These are phyloP conservation scores for Cheirogaleus medius DNA, from an alignment of 2,113 vertebrate genomes.

Conservation along the genomic window DNA sequence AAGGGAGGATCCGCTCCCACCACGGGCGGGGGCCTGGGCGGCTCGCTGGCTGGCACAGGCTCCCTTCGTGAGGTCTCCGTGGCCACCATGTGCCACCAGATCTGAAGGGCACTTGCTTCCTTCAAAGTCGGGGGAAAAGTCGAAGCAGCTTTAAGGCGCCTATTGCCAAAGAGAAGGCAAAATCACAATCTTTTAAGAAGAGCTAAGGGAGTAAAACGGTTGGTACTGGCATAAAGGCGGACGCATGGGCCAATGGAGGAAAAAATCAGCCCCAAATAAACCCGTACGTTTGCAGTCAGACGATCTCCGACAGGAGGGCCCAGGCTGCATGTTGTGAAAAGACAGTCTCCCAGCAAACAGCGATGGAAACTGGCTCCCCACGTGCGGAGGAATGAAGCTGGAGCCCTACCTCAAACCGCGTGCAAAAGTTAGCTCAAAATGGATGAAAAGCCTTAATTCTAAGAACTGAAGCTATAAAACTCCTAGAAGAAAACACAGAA, in stretches of 20 bases:
- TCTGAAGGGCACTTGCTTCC: background rate
- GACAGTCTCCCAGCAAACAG: accelerated
- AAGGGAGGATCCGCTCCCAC: background rate
- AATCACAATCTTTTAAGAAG: background rate
- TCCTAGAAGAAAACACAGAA: background rate
- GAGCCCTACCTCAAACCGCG: background rate
- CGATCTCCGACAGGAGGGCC: accelerated
- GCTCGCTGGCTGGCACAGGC: accelerated
- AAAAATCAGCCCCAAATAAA: background rate
- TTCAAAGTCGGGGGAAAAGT: background rate
- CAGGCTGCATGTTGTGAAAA: accelerated
- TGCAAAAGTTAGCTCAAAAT: background rate
- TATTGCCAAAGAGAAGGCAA: background rate
- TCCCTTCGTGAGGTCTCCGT: background rate
- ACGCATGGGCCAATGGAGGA: accelerated
- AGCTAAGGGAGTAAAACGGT: accelerated
- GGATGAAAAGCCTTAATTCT: accelerated
- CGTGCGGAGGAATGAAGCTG: accelerated
- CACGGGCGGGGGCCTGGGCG: accelerated
- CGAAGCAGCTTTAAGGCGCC: accelerated
- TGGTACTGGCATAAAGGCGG: accelerated
- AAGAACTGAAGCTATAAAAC: background rate
- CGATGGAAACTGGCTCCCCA: background rate
- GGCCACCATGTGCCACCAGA: background rate
- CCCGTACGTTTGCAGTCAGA: accelerated